Evolutionary conservation across 2,113 vertebrate genomes (phyloP), one percentile per base, ranked within the genome.

Genomic region (Halcyon malimbica): DNA sequence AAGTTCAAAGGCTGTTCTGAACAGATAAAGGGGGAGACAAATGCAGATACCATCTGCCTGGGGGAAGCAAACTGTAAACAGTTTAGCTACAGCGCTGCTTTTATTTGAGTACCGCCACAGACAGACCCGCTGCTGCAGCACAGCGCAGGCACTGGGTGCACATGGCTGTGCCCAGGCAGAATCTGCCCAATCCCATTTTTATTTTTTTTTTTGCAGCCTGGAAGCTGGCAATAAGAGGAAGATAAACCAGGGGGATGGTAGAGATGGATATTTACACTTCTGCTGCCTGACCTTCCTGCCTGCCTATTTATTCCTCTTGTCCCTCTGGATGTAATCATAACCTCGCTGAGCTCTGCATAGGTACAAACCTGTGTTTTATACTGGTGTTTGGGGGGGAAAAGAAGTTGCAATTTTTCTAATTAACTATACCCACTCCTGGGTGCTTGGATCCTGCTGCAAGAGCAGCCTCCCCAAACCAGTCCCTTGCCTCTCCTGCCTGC

Each of bases 1-100:
- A 95, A 93, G 94, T 96, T 96, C 93, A 95, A 95, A 96, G 92
- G 65, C 92, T 89, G 89, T 76, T 87, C 92, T 1, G 6, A 75
- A n/a, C 48, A 94, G 90, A 96, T 94, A 94, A 94, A 86, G 74
- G 74, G 48, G 50, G 69, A 64, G 73, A 84, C 83, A 89, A 96
- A 83, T 1, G 18, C n/a, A 94, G 95, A 91, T 93, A 86, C 2
- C 54, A 70, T 73, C 77, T 95, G 91, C 92, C 93, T 62, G 42
- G 59, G 89, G 90, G 84, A 88, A 83, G 77, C 74, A 92, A 94
- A 75, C 46, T 64, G 82, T 73, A 92, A 94, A 93, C 90, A 83
- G 74, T 46, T 91, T 83, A 59, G 83, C 73, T 76, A 51, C 8
- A 13, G 41, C 0, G 1, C 56, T 65, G 93, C 59, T 67, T 92